phyloP scores from a whole-genome alignment of 2,888 invertebrate genomes.

The Cataglyphis livida region DNA sequence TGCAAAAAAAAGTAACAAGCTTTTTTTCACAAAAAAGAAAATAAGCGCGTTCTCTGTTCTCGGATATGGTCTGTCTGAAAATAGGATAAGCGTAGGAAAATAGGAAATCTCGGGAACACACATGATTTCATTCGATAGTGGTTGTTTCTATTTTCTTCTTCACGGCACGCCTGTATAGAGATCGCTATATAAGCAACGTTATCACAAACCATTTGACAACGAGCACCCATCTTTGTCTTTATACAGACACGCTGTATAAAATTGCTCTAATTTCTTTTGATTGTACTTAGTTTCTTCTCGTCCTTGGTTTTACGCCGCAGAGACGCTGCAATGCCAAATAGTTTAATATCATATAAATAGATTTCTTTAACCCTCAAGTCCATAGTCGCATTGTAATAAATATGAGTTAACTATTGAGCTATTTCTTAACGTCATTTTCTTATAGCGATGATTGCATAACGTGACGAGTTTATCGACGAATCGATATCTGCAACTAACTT shows the following conservation, averaged over 20 bases:
- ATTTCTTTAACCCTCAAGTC: background rate
- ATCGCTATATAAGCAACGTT: slow-evolving; percentile 23
- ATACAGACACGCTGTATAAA: background rate
- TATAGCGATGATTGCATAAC: background rate
- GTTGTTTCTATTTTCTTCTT: slow-evolving; percentile 39
- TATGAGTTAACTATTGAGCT: slow-evolving; percentile 1
- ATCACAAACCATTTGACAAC: slow-evolving; percentile 11
- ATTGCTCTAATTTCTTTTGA: slow-evolving; percentile 13
- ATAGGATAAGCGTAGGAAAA: slow-evolving; percentile 25
- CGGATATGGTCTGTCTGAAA: background rate
- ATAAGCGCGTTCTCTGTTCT: background rate
- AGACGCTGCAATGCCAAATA: slow-evolving; percentile 12
- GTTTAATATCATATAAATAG: background rate
- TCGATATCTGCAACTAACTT: background rate
- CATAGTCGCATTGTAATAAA: slow-evolving; percentile 3
- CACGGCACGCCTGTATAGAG: slow-evolving; percentile 20
- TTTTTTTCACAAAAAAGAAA: background rate
- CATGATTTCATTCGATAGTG: slow-evolving; percentile 37
- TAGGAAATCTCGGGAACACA: slow-evolving; percentile 40
- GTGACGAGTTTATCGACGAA: background rate
- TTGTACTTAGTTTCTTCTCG: background rate
- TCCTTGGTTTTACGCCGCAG: background rate
- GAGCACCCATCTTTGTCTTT: background rate
- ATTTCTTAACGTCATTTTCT: background rate
- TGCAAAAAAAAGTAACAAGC: background rate